phyloP scores from a whole-genome alignment of 2,888 invertebrate genomes.

The Empis stercorea region DNA sequence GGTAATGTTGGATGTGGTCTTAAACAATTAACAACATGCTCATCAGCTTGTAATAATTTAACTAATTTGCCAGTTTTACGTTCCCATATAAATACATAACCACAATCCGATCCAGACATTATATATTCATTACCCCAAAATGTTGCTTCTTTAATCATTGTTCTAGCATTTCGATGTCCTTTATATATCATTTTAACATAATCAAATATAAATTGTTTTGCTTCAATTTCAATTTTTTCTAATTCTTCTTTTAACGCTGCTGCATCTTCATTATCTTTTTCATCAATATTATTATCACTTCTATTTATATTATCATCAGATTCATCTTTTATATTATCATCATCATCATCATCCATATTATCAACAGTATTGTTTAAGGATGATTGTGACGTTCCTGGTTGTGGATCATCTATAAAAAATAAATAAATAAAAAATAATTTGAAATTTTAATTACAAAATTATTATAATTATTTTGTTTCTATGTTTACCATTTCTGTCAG shows the following conservation, averaged over 20 bases:
- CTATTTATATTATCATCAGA: conserved; percentile 8
- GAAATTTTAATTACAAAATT: not conserved
- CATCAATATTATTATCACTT: conserved; percentile 8
- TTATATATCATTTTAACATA: conserved; percentile 53
- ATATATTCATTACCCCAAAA: conserved; percentile 74
- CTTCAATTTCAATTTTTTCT: conserved; percentile 21
- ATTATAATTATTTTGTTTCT: not conserved
- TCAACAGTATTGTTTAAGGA: conserved; percentile 1
- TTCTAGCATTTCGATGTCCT: conserved; percentile 67
- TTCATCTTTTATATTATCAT: conserved; percentile 2
- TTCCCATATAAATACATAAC: conserved; percentile 75
- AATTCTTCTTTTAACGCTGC: conserved; percentile 21
- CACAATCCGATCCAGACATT: conserved; percentile 82
- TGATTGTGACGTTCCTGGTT: conserved; percentile 10
- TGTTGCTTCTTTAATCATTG: conserved; percentile 74
- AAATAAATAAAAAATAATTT: too few relatives aligned
- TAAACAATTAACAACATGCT: conserved; percentile 72
- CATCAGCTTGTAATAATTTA: conserved; percentile 66
- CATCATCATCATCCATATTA: not conserved
- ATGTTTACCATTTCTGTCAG: not conserved
- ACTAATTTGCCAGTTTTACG: conserved; percentile 53
- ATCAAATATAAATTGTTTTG: conserved; percentile 21
- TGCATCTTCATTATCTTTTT: conserved; percentile 13
- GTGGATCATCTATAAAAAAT: conserved; percentile 10
- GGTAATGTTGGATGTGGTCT: conserved; percentile 71